Evolutionary conservation across 2,113 vertebrate species (phyloP).

Genomic region (Balaenoptera acutorostrata): DNA sequence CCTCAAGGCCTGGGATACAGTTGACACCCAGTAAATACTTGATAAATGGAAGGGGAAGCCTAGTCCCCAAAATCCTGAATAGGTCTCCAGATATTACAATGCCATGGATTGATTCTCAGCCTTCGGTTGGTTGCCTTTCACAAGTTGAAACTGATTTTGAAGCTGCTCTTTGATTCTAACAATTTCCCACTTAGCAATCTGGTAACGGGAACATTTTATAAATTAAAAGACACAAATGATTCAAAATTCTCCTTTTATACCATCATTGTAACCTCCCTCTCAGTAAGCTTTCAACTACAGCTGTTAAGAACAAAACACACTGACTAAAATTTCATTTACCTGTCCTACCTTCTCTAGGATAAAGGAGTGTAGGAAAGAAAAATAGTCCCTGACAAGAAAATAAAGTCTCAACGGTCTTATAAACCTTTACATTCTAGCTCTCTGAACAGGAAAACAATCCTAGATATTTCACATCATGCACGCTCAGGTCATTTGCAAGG

Average conservation of each 20-base stretch:
- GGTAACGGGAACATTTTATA: slow-evolving; percentile 9
- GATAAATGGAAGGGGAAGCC: background rate
- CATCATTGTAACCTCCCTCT: background rate
- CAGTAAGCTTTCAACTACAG: background rate
- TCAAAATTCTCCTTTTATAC: background rate
- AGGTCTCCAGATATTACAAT: background rate
- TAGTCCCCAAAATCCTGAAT: background rate
- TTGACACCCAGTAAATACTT: background rate
- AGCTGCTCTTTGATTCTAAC: background rate
- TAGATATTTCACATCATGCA: background rate
- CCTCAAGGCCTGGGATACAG: background rate
- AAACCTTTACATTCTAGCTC: background rate
- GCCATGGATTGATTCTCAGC: background rate
- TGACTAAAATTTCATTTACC: background rate
- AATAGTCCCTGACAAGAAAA: background rate
- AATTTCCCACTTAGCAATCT: background rate
- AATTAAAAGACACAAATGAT: background rate
- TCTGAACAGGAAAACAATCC: slow-evolving; percentile 7
- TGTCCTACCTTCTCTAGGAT: background rate
- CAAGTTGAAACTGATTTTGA: slow-evolving; percentile 17
- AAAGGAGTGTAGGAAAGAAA: background rate
- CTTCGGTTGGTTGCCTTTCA: background rate
- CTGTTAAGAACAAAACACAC: background rate
- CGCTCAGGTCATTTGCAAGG: background rate
- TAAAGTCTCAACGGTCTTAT: background rate